These are phyloP conservation scores for Nycticebus coucang DNA, from an alignment of 2,113 vertebrate species.

Conservation along the genomic window DNA sequence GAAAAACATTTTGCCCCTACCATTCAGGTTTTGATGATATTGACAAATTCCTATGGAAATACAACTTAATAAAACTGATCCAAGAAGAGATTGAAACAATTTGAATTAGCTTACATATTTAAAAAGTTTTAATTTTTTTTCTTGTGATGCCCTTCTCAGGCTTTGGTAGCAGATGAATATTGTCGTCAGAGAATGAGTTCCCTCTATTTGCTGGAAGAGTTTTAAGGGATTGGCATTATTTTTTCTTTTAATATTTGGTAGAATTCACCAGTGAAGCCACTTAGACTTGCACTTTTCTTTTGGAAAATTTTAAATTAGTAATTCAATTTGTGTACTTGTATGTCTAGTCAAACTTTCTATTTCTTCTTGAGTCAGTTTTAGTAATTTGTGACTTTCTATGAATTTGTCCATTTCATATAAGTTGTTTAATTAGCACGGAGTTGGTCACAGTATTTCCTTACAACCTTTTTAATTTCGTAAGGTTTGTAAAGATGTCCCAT, in stretches of 20 bases:
- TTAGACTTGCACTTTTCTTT: not conserved
- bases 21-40: not conserved
- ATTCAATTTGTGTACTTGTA: not conserved
- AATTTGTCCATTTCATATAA: conserved; percentile 32
- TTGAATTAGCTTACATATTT: not conserved
- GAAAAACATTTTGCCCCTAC: not conserved
- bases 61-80: not conserved
- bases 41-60: not conserved
- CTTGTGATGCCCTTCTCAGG: not conserved
- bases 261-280: not conserved
- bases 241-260: conserved; percentile 41
- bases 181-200: not conserved
- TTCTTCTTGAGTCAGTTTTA: conserved; percentile 38
- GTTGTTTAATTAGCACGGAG: not conserved
- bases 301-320: not conserved
- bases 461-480: conserved; percentile 14
- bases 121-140: not conserved
- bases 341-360: not conserved
- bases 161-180: conserved; percentile 6
- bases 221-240: conserved; percentile 28
- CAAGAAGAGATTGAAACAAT: conserved; percentile 31
- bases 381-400: conserved; percentile 26
- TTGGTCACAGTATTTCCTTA: not conserved
- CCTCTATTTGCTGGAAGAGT: conserved; percentile 22
- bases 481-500: not conserved